Base-by-base conservation (phyloP, 2,113 vertebrate species). In the Noturus placidus region DNA sequence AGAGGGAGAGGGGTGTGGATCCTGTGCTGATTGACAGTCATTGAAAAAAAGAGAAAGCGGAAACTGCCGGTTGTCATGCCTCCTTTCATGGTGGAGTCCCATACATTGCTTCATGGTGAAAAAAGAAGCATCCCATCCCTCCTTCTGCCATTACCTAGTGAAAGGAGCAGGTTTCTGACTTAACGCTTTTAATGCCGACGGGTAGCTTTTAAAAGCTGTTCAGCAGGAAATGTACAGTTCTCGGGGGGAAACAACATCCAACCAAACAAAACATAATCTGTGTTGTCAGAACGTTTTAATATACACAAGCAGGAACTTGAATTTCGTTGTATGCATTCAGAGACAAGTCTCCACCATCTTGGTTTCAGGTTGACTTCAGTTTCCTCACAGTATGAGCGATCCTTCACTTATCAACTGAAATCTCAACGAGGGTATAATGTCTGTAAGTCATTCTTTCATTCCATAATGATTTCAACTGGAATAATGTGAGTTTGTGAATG, bases 111-210 rank as follows among this genome's bases (percentile, higher is more conserved):
- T 65, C 46, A 22, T 50, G 57, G 15, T 82, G 25, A 85, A 25
- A 82, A 52, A 72, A 50, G 38, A 9, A 15, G 38, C 67, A 72
- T 83, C 25, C 15, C 11, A 46, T 74, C 38, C 30, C 25, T 80
- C 59, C 63, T 50, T 52, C 79, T 38, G 83, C 22, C 56, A 80
- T 79, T 87, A 86, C 13, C n/a, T 27, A 14, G 33, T 81, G 82
- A 89, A 74, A 80, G 78, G 38, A 33, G 2, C 38, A 65, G 61
- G 79, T 72, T 54, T 74, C 6, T 22, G 70, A 42, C 27, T 33
- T 54, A 76, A 65, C 74, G 10, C 63, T 9, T 57, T 57, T 84
- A 56, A 30, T 61, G 52, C 33, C 27, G 52, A 33, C 52, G 38
- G 84, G 42, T 63, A 25, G 35, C 27, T 19, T 85, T 59, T 38